Conservation (phyloP, 2,888 invertebrate species). For the Acleris cristana region DNA sequence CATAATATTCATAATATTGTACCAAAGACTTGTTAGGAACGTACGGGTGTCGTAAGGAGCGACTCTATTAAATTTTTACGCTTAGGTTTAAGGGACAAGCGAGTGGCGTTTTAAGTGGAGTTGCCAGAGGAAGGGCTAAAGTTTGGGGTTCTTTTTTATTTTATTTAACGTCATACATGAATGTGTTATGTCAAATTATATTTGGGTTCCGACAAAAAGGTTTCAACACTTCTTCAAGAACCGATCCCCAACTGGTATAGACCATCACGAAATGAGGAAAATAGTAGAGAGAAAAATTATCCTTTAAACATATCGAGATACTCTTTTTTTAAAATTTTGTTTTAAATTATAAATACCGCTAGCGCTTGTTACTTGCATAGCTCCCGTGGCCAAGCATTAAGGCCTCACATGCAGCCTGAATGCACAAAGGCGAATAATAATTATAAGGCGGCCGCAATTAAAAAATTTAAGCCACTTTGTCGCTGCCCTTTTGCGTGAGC, state of each 20-base stretch:
- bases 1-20: constrained; percentile 67
- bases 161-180: too few relatives aligned
- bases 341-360: background rate
- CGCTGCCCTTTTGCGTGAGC: constrained; percentile 58
- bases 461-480: constrained; percentile 83
- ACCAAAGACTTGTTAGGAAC: constrained; percentile 77
- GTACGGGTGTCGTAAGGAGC: constrained; percentile 70
- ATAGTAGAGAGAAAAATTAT: background rate
- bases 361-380: constrained; percentile 1
- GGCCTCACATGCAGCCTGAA: constrained; percentile 69
- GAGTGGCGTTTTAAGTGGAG: constrained; percentile 40
- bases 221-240: too few relatives aligned
- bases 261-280: too few relatives aligned
- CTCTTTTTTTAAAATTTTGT: background rate
- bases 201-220: too few relatives aligned
- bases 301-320: background rate
- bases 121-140: background rate
- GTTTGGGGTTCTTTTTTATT: background rate
- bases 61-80: constrained; percentile 79
- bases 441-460: constrained; percentile 79
- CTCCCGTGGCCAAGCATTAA: constrained; percentile 24
- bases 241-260: too few relatives aligned
- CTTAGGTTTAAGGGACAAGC: constrained; percentile 54
- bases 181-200: too few relatives aligned
- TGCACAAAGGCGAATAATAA: constrained; percentile 81